A percentile compares a stretch with the other conserved stretches of the same genome.
Evolutionary conservation across 2,113 vertebrate species (phyloP).

Genomic region (Callospermophilus lateralis): DNA sequence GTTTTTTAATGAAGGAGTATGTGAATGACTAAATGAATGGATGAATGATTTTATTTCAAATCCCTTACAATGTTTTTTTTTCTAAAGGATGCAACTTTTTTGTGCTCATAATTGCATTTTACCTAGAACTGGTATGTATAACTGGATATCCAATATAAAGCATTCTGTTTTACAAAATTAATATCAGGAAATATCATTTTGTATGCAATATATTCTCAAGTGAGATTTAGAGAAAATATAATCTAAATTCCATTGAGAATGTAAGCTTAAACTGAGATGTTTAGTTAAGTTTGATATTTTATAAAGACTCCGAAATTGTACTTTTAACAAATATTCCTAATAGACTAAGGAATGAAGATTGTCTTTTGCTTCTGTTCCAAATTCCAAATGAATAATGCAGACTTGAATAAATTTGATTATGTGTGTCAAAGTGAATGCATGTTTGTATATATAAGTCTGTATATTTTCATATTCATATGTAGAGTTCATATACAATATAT

Average conservation of each 20-base stretch:
- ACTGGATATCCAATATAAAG: not conserved
- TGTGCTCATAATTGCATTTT: not conserved
- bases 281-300: not conserved
- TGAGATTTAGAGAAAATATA: not conserved
- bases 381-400: not conserved
- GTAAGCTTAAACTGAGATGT: not conserved
- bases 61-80: not conserved
- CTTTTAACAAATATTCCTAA: not conserved
- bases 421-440: not conserved
- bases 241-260: not conserved
- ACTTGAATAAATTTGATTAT: not conserved
- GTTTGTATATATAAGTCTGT: not conserved
- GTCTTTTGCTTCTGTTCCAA: not conserved
- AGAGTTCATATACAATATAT: not conserved
- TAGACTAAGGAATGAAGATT: not conserved
- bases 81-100: not conserved
- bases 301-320: not conserved
- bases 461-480: not conserved
- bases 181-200: not conserved
- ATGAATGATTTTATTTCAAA: not conserved
- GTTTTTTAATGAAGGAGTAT: not conserved
- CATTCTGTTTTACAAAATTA: not conserved
- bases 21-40: not conserved
- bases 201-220: not conserved
- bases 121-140: not conserved